Conservation (phyloP, 2,797 vertebrate species). For the Oophaga sylvatica region DNA sequence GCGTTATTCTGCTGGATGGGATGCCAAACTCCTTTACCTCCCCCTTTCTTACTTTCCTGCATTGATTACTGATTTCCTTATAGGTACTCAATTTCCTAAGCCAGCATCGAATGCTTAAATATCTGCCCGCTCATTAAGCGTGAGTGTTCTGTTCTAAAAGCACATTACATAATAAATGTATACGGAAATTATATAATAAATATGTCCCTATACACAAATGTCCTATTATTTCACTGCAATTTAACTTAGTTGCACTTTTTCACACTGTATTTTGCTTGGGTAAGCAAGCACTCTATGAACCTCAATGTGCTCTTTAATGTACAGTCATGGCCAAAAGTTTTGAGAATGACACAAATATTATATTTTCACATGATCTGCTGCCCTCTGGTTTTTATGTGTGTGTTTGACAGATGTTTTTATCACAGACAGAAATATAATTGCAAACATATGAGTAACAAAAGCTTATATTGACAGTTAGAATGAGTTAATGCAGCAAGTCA, state of each 20-base stretch:
- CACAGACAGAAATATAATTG: no score
- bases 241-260: not conserved
- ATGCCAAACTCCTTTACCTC: slow-evolving; percentile 83
- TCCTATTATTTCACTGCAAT: not conserved
- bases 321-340: no score
- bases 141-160: not conserved
- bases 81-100: fast-evolving
- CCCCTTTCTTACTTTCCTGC: slow-evolving; percentile 77
- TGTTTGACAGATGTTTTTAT: no score
- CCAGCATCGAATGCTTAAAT: slow-evolving; percentile 11
- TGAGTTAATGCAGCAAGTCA: no score
- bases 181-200: not conserved
- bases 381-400: no score
- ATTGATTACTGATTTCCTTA: not conserved
- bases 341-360: no score
- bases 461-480: no score
- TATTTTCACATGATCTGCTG: no score
- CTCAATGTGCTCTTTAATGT: no score
- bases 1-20: slow-evolving; percentile 84
- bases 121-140: not conserved
- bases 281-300: no score
- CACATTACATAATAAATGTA: not conserved
- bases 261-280: no score
- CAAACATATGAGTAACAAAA: no score
- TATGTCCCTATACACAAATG: not conserved